These are phyloP conservation scores for Perithous albicinctus DNA, from an alignment of 2,888 invertebrate genomes.

Conservation along the genomic window DNA sequence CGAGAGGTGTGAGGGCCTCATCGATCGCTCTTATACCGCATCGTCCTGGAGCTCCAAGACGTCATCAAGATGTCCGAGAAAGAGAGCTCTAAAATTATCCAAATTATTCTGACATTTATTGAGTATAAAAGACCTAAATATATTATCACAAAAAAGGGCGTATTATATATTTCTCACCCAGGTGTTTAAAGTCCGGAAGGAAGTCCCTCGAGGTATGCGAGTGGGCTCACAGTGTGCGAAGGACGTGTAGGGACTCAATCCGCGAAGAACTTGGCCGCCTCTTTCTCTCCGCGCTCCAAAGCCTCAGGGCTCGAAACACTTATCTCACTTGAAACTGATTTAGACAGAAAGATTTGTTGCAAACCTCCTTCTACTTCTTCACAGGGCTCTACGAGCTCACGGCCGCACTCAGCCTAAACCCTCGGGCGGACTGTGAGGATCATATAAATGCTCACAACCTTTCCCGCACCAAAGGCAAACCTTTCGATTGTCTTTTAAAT, in stretches of 20 bases:
- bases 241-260: constrained; percentile 67
- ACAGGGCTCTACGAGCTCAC: constrained; percentile 10
- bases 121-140: constrained; percentile 52
- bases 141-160: constrained; percentile 15
- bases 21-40: constrained; percentile 25
- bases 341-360: constrained; percentile 83
- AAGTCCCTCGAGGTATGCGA: constrained; percentile 24
- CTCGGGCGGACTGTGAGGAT: constrained; percentile 56
- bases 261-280: constrained; percentile 25
- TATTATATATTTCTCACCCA: constrained; percentile 13
- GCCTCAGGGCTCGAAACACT: constrained; percentile 75
- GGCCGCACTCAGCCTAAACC: constrained; percentile 30
- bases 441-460: constrained; percentile 44
- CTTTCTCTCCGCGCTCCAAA: constrained; percentile 23
- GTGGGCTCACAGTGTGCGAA: constrained; percentile 31
- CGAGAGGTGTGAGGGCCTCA: constrained; percentile 10
- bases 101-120: constrained; percentile 58
- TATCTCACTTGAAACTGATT: constrained; percentile 82
- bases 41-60: neutral
- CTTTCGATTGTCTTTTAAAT: neutral
- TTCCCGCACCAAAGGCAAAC: neutral
- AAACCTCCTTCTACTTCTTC: constrained; percentile 68
- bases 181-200: constrained; percentile 55
- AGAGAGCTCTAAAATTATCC: constrained; percentile 12
- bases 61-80: constrained; percentile 28